Percentiles rank a stretch among this genome's conserved stretches.
phyloP scores from a whole-genome alignment of 1,140 invertebrate species.

The Drosophila varians region DNA sequence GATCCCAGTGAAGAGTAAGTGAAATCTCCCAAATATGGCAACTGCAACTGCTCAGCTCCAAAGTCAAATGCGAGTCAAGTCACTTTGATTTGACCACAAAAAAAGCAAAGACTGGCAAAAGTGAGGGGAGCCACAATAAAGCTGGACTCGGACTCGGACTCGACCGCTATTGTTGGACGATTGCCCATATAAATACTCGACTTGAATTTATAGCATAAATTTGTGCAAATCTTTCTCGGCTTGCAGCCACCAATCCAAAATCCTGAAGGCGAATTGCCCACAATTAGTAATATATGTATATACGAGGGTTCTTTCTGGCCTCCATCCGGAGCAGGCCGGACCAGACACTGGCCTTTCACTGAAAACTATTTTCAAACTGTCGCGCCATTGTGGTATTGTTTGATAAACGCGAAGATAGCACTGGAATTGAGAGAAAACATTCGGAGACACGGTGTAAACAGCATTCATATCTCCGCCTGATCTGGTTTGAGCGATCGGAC shows the following conservation, averaged over 20 bases:
- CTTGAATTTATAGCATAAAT: slow-evolving; percentile 62
- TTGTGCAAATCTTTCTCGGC: slow-evolving; percentile 63
- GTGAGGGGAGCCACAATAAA: slow-evolving; percentile 41
- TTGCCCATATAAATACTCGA: slow-evolving; percentile 64
- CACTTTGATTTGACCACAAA: slow-evolving; percentile 60
- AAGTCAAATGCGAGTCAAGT: slow-evolving; percentile 55
- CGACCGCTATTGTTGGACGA: slow-evolving; percentile 72
- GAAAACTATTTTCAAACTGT: slow-evolving; percentile 36
- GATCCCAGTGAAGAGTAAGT: slow-evolving; percentile 68
- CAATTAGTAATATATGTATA: slow-evolving; percentile 54
- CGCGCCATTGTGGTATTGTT: slow-evolving; percentile 44
- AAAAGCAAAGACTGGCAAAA: slow-evolving; percentile 7
- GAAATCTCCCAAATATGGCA: slow-evolving; percentile 74
- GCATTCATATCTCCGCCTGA: slow-evolving; percentile 52
- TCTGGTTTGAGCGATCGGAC: slow-evolving; percentile 49
- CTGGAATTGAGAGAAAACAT: slow-evolving; percentile 56
- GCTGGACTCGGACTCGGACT: slow-evolving; percentile 64
- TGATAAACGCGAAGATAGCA: slow-evolving; percentile 66
- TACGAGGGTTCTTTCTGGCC: slow-evolving; percentile 16
- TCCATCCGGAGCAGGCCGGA: slow-evolving; percentile 8
- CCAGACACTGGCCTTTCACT: slow-evolving; percentile 52
- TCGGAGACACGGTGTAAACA: slow-evolving; percentile 57
- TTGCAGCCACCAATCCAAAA: slow-evolving; percentile 47
- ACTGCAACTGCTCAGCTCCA: slow-evolving; percentile 57
- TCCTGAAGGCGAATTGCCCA: slow-evolving; percentile 16